Conservation (phyloP, 2,113 vertebrate species). For the Zonotrichia leucophrys region DNA sequence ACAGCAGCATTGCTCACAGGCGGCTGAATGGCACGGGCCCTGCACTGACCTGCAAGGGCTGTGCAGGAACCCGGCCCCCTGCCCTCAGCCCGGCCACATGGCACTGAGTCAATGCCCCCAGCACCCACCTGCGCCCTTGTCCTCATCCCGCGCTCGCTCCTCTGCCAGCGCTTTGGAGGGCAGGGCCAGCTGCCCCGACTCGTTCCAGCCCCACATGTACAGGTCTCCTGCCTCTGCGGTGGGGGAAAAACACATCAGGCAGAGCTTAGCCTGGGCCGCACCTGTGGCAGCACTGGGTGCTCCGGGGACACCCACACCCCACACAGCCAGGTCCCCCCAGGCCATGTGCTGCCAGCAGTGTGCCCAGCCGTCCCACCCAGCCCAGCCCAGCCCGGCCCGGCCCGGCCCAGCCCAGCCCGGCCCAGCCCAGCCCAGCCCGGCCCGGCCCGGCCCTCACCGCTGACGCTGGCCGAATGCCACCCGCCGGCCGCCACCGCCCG, state of each 20-base stretch:
- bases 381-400: no score
- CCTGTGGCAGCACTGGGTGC: fast-evolving
- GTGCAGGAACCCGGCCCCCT: background rate
- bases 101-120: background rate
- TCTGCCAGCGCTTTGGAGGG: slow-evolving; percentile 74
- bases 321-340: fast-evolving
- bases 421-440: background rate
- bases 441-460: slow-evolving; percentile 73
- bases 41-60: fast-evolving
- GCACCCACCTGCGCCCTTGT: background rate
- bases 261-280: background rate
- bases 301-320: background rate
- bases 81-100: background rate
- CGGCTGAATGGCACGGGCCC: fast-evolving
- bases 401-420: no score
- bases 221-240: slow-evolving; percentile 83
- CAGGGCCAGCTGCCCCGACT: slow-evolving; percentile 90
- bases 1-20: fast-evolving
- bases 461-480: slow-evolving; percentile 88
- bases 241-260: fast-evolving
- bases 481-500: slow-evolving; percentile 81
- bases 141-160: background rate
- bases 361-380: fast-evolving
- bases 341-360: fast-evolving
- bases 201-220: slow-evolving; percentile 97